Evolutionary conservation across 2,113 vertebrate genomes (phyloP).

Genomic region (Protobothrops flavoviridis): DNA sequence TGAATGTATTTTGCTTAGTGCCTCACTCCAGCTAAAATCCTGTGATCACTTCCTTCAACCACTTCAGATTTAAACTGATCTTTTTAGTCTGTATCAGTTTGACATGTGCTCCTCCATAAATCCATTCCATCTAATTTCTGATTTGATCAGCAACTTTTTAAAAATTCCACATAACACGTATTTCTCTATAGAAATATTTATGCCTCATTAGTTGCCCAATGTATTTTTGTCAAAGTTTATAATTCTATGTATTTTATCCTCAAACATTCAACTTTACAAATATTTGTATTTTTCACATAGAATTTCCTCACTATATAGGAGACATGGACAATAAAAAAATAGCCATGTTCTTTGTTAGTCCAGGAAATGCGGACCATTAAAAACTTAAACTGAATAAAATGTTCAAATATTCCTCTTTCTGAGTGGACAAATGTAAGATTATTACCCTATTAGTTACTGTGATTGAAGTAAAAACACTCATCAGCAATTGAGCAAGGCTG

Average conservation of each 20-base stretch:
- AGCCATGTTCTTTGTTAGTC: background rate
- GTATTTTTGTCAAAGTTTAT: background rate
- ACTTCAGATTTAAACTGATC: background rate
- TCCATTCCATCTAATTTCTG: background rate
- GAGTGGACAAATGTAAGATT: background rate
- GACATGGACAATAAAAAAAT: background rate
- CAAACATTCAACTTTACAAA: background rate
- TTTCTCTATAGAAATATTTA: background rate
- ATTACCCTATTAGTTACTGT: background rate
- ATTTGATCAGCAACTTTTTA: background rate
- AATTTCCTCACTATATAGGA: background rate
- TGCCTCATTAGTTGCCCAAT: background rate
- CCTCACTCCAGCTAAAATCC: background rate
- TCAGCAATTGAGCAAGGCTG: background rate
- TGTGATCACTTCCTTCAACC: background rate
- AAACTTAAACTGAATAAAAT: background rate
- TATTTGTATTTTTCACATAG: background rate
- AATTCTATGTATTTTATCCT: background rate
- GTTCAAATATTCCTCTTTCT: background rate
- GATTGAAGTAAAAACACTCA: slow-evolving; percentile 18
- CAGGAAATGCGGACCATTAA: background rate
- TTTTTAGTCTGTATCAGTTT: background rate
- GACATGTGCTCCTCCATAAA: background rate
- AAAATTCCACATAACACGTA: background rate
- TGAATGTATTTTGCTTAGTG: background rate